Evolutionary conservation across 2,888 invertebrate species (phyloP).

Genomic region (Rhimphoctona megacephalus): DNA sequence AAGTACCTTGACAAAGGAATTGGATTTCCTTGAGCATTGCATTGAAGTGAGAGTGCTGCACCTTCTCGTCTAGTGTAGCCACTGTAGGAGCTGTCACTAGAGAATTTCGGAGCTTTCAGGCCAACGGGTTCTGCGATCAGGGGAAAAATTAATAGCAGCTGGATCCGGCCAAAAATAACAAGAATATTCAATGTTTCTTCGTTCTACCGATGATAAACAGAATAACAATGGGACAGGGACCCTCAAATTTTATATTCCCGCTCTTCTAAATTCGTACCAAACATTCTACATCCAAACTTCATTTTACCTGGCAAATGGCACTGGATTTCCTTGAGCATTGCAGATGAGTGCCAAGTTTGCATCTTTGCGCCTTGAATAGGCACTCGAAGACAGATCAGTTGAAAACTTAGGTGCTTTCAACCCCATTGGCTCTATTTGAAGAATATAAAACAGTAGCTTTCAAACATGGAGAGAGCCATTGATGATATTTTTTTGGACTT

Average conservation of each 20-base stretch:
- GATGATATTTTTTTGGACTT: background rate
- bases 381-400: constrained; percentile 73
- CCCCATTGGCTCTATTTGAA: constrained; percentile 87
- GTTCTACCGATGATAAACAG: background rate
- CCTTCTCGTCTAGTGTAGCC: constrained; percentile 66
- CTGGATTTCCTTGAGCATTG: constrained; percentile 87
- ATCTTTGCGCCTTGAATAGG: constrained; percentile 60
- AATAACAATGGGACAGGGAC: constrained; percentile 62
- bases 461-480: background rate
- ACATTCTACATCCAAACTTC: background rate
- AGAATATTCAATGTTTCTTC: constrained; percentile 23
- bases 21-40: constrained; percentile 88
- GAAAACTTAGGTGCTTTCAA: constrained; percentile 86
- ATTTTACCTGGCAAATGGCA: constrained; percentile 81
- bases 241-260: background rate
- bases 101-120: constrained; percentile 86
- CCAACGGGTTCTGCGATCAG: constrained; percentile 87
- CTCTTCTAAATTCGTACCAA: background rate
- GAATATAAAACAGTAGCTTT: constrained; percentile 1
- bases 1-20: constrained; percentile 81
- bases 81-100: constrained; percentile 76
- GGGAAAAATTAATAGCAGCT: constrained; percentile 27
- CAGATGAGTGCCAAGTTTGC: constrained; percentile 81
- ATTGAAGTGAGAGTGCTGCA: constrained; percentile 78
- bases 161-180: constrained; percentile 80